Evolutionary conservation across 1,140 invertebrate species (phyloP).

Genomic region (Aphelenchoides avenae): DNA sequence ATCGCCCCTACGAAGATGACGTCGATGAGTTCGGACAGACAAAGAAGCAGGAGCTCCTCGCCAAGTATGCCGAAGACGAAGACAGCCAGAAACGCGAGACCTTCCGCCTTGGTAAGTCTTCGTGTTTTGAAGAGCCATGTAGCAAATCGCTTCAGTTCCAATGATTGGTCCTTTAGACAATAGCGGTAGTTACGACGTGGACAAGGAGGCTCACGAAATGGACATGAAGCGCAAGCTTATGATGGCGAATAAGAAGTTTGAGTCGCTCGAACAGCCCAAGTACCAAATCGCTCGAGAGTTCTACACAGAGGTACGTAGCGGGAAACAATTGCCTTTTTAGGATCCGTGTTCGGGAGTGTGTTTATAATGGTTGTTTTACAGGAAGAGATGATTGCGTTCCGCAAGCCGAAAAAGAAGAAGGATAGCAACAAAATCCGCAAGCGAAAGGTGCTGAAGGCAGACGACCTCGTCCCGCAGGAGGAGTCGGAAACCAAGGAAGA

Average conservation of each 20-base stretch:
- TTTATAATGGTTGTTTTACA: constrained; percentile 30
- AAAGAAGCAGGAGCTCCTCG: constrained; percentile 69
- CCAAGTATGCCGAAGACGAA: constrained; percentile 90
- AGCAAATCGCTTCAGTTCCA: background rate
- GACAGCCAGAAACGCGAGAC: constrained; percentile 69
- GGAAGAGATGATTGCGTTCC: constrained; percentile 71
- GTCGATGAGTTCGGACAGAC: constrained; percentile 74
- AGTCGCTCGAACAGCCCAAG: constrained; percentile 66
- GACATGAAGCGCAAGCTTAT: constrained; percentile 65
- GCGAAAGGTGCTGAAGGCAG: constrained; percentile 62
- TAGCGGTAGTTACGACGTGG: constrained; percentile 51
- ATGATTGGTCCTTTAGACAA: constrained; percentile 21
- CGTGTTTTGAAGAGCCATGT: constrained; percentile 51
- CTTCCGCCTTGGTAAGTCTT: constrained; percentile 72
- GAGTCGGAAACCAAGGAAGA: constrained; percentile 43
- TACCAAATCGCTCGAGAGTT: constrained; percentile 79
- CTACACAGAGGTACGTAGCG: constrained; percentile 66
- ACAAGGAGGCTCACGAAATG: constrained; percentile 63
- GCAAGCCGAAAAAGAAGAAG: constrained; percentile 87
- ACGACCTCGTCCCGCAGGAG: constrained; percentile 64
- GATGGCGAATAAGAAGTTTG: constrained; percentile 55
- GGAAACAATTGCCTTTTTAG: constrained; percentile 21
- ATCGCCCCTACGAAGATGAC: constrained; percentile 82
- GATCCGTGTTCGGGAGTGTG: constrained; percentile 22
- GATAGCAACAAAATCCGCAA: constrained; percentile 62